Evolutionary conservation across 2,888 invertebrate genomes (phyloP).

Genomic region (Drosophila mulleri): DNA sequence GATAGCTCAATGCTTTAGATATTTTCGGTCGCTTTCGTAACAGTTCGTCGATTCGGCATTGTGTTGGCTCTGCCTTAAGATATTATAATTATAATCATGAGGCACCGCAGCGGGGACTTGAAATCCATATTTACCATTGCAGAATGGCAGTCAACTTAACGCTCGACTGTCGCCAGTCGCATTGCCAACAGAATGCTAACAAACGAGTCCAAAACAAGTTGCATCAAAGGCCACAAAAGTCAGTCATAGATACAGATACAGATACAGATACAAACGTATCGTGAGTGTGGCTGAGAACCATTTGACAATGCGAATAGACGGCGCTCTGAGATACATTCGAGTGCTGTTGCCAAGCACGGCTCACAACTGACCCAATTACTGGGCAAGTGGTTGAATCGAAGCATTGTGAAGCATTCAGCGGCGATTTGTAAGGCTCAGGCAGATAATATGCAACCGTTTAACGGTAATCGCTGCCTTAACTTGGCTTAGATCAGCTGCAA

Average conservation of each 20-base stretch:
- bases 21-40: slow-evolving; percentile 13
- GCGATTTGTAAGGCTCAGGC: slow-evolving; percentile 52
- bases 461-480: slow-evolving; percentile 43
- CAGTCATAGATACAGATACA: slow-evolving; percentile 33
- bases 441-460: slow-evolving; percentile 54
- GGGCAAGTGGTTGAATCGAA: slow-evolving; percentile 31
- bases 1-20: slow-evolving; percentile 5
- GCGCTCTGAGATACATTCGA: slow-evolving; percentile 37
- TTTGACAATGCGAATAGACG: slow-evolving; percentile 60
- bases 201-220: slow-evolving; percentile 68
- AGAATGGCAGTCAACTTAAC: slow-evolving; percentile 42
- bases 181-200: slow-evolving; percentile 63
- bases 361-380: slow-evolving; percentile 59
- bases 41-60: slow-evolving; percentile 9
- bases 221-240: slow-evolving; percentile 72
- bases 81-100: slow-evolving; percentile 26
- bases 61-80: slow-evolving; percentile 13
- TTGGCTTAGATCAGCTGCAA: slow-evolving; percentile 56
- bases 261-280: slow-evolving; percentile 9
- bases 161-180: slow-evolving; percentile 43
- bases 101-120: slow-evolving; percentile 13
- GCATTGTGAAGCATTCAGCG: slow-evolving; percentile 26
- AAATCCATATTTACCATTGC: slow-evolving; percentile 22
- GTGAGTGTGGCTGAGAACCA: slow-evolving; percentile 26
- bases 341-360: slow-evolving; percentile 37